Evolutionary conservation across 2,113 vertebrate species (phyloP).

Genomic region (Sander vitreus): DNA sequence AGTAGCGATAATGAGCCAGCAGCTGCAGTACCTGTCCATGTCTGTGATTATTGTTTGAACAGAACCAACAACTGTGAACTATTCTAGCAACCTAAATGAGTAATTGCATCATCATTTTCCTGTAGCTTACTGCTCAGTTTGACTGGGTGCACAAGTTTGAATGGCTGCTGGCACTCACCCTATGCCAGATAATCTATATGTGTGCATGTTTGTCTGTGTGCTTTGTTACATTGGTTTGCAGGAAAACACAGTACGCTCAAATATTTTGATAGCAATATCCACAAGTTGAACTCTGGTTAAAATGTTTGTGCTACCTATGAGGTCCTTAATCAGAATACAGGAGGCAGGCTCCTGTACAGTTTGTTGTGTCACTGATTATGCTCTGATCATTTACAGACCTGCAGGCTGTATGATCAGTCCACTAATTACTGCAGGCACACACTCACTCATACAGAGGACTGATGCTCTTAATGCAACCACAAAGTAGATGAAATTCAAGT

Average conservation of each 20-base stretch:
- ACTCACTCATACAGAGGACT: neutral
- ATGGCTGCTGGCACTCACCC: neutral
- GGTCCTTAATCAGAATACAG: neutral
- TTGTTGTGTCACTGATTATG: slow-evolving; percentile 4
- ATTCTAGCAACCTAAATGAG: neutral
- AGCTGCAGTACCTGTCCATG: neutral
- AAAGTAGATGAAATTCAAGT: slow-evolving; percentile 6
- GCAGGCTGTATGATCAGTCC: slow-evolving; percentile 8
- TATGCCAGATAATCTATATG: neutral
- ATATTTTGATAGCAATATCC: neutral
- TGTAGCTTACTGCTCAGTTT: neutral
- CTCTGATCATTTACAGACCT: slow-evolving; percentile 26
- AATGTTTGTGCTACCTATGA: slow-evolving; percentile 4
- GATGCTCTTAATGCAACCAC: slow-evolving; percentile 16
- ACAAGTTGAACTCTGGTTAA: neutral
- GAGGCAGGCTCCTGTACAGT: neutral
- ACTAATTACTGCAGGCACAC: slow-evolving; percentile 8
- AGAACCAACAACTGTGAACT: neutral
- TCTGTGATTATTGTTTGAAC: neutral
- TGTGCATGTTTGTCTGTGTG: neutral
- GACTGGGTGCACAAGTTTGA: neutral
- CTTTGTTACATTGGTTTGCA: neutral
- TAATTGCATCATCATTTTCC: neutral
- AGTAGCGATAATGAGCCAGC: neutral
- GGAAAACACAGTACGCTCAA: neutral